Evolutionary conservation across 1,140 invertebrate genomes (phyloP).

Genomic region (Megalonaias nervosa): DNA sequence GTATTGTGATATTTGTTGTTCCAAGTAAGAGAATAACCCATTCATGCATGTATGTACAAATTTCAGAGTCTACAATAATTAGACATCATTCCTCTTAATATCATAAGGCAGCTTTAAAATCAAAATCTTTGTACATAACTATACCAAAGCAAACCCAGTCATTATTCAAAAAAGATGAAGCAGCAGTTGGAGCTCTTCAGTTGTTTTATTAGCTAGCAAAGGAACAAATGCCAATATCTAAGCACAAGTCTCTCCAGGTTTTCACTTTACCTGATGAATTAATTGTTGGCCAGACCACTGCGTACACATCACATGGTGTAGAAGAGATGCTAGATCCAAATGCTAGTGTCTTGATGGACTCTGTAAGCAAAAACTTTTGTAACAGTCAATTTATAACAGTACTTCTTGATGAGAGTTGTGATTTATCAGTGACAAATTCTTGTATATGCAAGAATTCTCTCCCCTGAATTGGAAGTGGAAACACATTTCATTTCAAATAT

Average conservation of each 20-base stretch:
- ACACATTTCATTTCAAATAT: constrained; percentile 4
- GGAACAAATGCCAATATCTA: neutral
- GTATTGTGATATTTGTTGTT: too few species aligned
- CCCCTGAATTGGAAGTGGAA: neutral
- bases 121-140: neutral
- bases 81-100: neutral
- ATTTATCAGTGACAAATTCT: neutral
- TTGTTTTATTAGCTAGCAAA: neutral
- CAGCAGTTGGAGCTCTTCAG: neutral
- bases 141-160: neutral
- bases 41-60: neutral
- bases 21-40: too few species aligned
- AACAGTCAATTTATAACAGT: constrained; percentile 7
- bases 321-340: constrained; percentile 16
- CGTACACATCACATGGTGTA: neutral
- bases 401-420: constrained; percentile 13
- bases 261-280: constrained; percentile 1
- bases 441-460: neutral
- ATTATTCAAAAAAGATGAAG: neutral
- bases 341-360: neutral
- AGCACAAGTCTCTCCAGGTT: neutral
- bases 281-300: neutral
- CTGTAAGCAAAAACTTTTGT: neutral
- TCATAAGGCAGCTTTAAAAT: neutral
- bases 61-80: neutral